Base-by-base conservation (phyloP, 2,888 invertebrate genomes). In the Kryphioiulus occultus region DNA sequence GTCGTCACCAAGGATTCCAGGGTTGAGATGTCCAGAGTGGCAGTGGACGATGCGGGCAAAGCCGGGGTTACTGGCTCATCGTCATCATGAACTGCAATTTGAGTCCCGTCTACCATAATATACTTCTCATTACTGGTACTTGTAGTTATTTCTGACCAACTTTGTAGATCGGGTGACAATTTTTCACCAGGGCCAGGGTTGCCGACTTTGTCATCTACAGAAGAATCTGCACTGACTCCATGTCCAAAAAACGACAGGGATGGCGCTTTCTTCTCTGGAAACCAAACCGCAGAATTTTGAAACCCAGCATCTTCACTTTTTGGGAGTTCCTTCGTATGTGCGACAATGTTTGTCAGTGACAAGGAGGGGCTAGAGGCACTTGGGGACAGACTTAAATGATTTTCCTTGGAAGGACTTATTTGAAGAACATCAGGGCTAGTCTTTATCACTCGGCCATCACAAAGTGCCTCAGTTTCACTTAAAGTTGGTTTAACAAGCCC, bases 211-310 rank as follows among this genome's bases (percentile, higher is more conserved):
- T 68, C 68, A 22, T 85, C 85, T n/a, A 85, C 42, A 0, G 85
- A 85, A 85, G 39, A 22, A 42, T 85, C 85, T 0, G 85, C 85
- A 15, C 85, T 35, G 32, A 85, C 85, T 22, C 85, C 85, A 15
- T 42, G 42, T 3, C 39, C 85, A 35, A 42, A 42, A 85, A 85
- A 85, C 26, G 68, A 68, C 22, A 10, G 26, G 9, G 68, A 68
- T 7, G 68, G 68, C 26, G 22, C 22, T 26, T 68, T 68, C 26
- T 26, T 30, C 30, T 86, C 86, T 10, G 86, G 86, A 26, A 86
- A 86, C 86, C 47, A 86, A 47, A 86, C 86, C 7, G 86, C 86
- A 4, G 86, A 44, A 44, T 86, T 47, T 19, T 0, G 35, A 1
- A 84, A 84, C 32, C 39, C n/a, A 10, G 19, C 32, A 3, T 39